A percentile compares a stretch with the other conserved stretches of the same genome.
These are phyloP conservation scores for Tetramorium parvispinum DNA, from an alignment of 1,140 invertebrate genomes.

Conservation along the genomic window DNA sequence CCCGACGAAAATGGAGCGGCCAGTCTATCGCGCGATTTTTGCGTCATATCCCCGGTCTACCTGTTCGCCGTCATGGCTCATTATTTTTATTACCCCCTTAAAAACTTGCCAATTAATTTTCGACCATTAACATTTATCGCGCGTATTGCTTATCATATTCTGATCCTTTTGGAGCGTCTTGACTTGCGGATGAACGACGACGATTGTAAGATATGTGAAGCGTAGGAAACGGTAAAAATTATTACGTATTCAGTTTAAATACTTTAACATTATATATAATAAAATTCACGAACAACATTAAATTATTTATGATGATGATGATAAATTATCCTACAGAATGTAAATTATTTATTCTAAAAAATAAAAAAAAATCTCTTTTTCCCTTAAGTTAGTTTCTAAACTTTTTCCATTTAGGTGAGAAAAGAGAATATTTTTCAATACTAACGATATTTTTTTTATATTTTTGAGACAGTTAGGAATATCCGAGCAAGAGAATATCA, in stretches of 20 bases:
- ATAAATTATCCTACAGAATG: background rate
- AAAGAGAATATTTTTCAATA: background rate
- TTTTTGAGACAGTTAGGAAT: no score
- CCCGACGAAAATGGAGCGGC: constrained; percentile 50
- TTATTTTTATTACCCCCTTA: constrained; percentile 52
- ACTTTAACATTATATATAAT: background rate
- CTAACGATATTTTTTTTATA: no score
- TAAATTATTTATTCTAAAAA: background rate
- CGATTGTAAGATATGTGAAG: constrained; percentile 2
- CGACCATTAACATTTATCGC: constrained; percentile 34
- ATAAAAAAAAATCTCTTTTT: background rate
- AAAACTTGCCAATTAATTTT: constrained; percentile 60
- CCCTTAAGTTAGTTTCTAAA: background rate
- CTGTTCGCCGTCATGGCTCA: constrained; percentile 28
- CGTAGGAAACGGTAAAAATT: background rate
- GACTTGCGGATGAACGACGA: background rate
- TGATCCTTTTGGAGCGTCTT: background rate
- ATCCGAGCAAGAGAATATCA: no score
- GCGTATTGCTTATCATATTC: background rate
- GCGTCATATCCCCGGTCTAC: constrained; percentile 7
- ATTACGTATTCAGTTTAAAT: background rate
- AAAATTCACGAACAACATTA: background rate
- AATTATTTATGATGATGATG: background rate
- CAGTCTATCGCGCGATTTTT: constrained; percentile 43
- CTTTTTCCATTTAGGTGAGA: background rate